Evolutionary conservation across 1,140 invertebrate species (phyloP), one percentile per base, ranked within the genome.

Genomic region (Ooceraea biroi): DNA sequence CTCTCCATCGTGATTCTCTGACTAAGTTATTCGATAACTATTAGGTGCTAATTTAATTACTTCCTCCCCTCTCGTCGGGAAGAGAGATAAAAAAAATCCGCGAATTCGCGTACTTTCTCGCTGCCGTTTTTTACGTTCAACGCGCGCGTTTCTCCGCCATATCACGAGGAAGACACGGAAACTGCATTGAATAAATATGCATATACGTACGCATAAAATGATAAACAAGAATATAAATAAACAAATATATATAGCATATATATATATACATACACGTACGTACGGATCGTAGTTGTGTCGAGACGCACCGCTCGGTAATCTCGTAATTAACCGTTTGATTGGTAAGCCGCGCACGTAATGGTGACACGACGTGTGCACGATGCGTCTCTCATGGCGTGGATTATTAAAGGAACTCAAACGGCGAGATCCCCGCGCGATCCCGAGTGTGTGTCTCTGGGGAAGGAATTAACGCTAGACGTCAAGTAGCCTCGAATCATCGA

Each of bases 401-500:
- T 30, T 69, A 63, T 84, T 68, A 30, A 22, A 14, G 19, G 50
- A 76, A 48, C 55, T 83, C 46, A 7, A 36, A 71, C 22, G 52
- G 30, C 52, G n/a, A 14, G 73, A 58, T 41, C 58, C 19, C 25
- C 41, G 71, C 58, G 46, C 19, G 61, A 30, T 60, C 25, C 46
- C 30, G 63, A 73, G 41, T 60, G 55, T 72, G 19, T 74, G 69
- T 82, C n/a, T 36, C 41, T 22, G 71, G 80, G 68, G 65, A 80
- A 65, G 48, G 36, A 69, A 60, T 83, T 71, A 57, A 83, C 50
- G 68, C 55, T 46, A 65, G 82, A 72, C 69, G 74, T 88, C 65
- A 76, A 73, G 88, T 85, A 86, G 88, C 88, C 88, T 89, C 88
- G 88, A 85, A 85, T 89, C 88, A 89, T 88, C 88, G 82, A 58